Conservation (phyloP, 2,797 vertebrate species). For the Austrolebias charrua region DNA sequence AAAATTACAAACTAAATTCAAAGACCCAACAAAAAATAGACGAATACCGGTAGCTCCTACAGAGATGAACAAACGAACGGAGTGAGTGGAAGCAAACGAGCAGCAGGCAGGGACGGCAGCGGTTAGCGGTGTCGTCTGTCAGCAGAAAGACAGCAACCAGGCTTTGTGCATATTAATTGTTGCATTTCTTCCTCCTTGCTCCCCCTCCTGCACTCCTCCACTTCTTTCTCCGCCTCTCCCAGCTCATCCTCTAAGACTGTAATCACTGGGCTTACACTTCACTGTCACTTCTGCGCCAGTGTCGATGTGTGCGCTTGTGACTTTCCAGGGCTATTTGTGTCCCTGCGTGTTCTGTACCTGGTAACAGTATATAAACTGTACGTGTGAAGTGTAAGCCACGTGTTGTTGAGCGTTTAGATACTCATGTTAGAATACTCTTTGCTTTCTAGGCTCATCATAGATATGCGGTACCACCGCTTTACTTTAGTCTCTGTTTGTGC, state of each 20-base stretch:
- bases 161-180: conserved; percentile 38
- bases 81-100: conserved; percentile 8
- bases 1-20: too few species aligned
- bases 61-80: neutral
- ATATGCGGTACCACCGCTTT: too few species aligned
- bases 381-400: conserved; percentile 11
- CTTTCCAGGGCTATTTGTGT: conserved; percentile 27
- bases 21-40: too few species aligned
- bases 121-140: conserved; percentile 19
- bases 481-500: conserved; percentile 5
- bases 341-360: conserved; percentile 12
- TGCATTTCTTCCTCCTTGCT: conserved; percentile 27
- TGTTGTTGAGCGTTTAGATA: neutral
- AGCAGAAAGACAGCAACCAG: conserved; percentile 13
- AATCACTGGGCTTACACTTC: conserved; percentile 67
- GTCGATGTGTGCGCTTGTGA: conserved; percentile 30
- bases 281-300: conserved; percentile 60
- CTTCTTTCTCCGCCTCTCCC: conserved; percentile 55
- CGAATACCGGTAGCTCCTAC: too few species aligned
- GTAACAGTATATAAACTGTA: neutral
- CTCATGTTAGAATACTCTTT: too few species aligned
- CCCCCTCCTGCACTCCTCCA: conserved; percentile 43
- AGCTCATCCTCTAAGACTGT: conserved; percentile 65
- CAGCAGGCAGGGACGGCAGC: conserved; percentile 10
- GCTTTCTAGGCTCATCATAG: too few species aligned